Conservation (phyloP, 2,888 invertebrate species). For the Cephus sareptanus region DNA sequence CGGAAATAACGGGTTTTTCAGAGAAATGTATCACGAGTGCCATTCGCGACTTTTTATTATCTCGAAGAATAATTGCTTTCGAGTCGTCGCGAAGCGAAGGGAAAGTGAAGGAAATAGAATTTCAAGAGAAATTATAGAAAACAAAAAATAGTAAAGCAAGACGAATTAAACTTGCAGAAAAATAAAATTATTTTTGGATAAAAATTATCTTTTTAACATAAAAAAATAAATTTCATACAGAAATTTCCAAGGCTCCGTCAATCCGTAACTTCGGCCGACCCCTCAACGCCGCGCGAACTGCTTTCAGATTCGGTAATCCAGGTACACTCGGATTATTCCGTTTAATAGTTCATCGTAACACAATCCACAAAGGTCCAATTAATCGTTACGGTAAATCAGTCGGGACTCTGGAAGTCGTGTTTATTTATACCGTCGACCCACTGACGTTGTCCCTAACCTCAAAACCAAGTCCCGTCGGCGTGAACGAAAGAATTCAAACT, state of each 20-base stretch:
- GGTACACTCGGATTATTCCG: neutral
- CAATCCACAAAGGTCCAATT: neutral
- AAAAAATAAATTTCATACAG: neutral
- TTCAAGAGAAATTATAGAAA: no score
- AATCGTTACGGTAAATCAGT: neutral
- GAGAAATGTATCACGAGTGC: neutral
- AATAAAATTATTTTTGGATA: no score
- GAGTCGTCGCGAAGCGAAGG: neutral
- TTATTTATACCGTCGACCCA: neutral
- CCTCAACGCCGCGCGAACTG: neutral
- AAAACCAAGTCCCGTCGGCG: neutral
- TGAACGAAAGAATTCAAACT: neutral
- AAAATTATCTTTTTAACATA: no score
- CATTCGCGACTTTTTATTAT: neutral
- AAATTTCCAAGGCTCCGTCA: neutral
- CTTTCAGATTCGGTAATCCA: neutral
- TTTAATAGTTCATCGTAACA: neutral
- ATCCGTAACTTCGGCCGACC: neutral
- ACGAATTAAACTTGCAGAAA: no score
- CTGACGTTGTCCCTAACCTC: neutral
- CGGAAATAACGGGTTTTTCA: conserved; percentile 1
- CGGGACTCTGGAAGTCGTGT: neutral
- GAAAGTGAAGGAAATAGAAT: neutral
- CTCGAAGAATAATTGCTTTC: neutral
- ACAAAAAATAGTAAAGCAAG: neutral